Evolutionary conservation across 1,140 invertebrate genomes (phyloP).

Genomic region (Bicyclus anynana): DNA sequence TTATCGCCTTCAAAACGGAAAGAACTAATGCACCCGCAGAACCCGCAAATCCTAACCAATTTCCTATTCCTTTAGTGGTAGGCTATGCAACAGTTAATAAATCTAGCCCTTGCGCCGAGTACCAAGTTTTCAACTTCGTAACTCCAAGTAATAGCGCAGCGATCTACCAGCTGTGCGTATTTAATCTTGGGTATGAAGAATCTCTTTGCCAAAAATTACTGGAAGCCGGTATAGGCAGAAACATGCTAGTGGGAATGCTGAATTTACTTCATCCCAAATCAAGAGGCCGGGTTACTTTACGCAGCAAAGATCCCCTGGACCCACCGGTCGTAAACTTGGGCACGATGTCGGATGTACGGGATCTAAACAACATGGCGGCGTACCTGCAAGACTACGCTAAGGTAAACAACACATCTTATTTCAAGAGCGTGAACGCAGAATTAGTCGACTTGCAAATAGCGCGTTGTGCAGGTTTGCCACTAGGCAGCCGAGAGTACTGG

Average conservation of each 20-base stretch:
- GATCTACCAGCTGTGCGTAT: background rate
- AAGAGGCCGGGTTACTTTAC: background rate
- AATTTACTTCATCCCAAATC: slow-evolving; percentile 2
- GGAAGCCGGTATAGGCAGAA: background rate
- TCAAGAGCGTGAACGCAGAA: slow-evolving; percentile 13
- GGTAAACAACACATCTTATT: slow-evolving; percentile 12
- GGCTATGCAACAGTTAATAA: background rate
- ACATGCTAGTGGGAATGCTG: slow-evolving; percentile 13
- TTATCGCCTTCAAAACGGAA: background rate
- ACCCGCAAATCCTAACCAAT: background rate
- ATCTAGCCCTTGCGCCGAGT: background rate
- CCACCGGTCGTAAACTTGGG: slow-evolving; percentile 7
- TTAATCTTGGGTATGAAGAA: background rate
- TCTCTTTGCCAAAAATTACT: background rate
- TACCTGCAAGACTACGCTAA: slow-evolving; percentile 16
- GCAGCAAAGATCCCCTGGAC: slow-evolving; percentile 5
- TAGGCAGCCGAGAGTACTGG: slow-evolving; percentile 47
- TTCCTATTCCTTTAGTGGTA: background rate
- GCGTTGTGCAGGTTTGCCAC: background rate
- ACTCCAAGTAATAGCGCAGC: background rate
- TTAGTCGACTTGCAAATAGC: slow-evolving; percentile 14
- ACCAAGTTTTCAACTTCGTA: slow-evolving; percentile 6
- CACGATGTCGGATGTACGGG: slow-evolving; percentile 51
- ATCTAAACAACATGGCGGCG: slow-evolving; percentile 59
- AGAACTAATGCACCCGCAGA: background rate